These are phyloP conservation scores for Empidonax alnorum DNA, from an alignment of 2,113 vertebrate genomes.

Conservation along the genomic window DNA sequence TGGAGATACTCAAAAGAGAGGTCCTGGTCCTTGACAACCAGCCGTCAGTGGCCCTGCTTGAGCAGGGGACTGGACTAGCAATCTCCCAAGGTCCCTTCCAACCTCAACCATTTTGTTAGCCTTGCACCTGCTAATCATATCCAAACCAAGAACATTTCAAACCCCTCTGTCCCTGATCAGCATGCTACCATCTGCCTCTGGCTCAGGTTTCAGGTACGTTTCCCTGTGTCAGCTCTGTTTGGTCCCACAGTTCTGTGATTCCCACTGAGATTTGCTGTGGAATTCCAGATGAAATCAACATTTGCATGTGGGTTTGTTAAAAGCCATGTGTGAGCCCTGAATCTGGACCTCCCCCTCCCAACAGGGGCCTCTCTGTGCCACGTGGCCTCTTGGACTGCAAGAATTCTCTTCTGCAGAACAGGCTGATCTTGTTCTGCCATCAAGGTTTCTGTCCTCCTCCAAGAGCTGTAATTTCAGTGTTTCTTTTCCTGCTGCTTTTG, in stretches of 20 bases:
- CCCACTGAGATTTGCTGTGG: neutral
- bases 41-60: neutral
- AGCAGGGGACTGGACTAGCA: neutral
- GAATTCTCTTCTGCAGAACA: slow-evolving; percentile 47
- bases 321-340: neutral
- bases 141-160: neutral
- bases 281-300: neutral
- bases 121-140: neutral
- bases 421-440: slow-evolving; percentile 56
- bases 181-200: neutral
- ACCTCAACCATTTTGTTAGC: neutral
- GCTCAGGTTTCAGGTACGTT: neutral
- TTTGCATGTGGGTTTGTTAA: neutral
- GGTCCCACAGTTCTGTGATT: neutral
- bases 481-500: slow-evolving; percentile 30
- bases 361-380: neutral
- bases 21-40: neutral
- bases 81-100: neutral
- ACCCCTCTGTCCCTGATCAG: neutral
- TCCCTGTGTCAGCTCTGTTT: neutral
- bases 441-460: neutral
- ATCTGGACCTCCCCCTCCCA: neutral
- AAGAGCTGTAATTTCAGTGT: slow-evolving; percentile 18
- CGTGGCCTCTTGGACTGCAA: slow-evolving; percentile 6
- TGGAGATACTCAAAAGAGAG: neutral